Evolutionary conservation across 2,888 invertebrate genomes (phyloP).

Genomic region (Hypena proboscidalis): DNA sequence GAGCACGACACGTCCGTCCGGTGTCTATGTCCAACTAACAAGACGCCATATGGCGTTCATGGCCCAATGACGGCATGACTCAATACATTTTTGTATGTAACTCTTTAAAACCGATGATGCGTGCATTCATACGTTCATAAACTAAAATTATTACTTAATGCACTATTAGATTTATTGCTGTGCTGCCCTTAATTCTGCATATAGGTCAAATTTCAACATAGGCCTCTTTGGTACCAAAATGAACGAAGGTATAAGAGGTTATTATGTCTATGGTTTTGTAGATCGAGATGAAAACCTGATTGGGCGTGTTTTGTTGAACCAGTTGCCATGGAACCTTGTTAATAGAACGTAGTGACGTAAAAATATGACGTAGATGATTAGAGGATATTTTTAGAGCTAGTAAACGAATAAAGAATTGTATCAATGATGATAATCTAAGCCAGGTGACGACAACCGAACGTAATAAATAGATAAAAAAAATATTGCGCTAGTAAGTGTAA

Average conservation of each 20-base stretch:
- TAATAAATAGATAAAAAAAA: too few relatives aligned
- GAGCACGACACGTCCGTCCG: constrained; percentile 57
- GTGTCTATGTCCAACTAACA: constrained; percentile 61
- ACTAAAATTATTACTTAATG: constrained; percentile 42
- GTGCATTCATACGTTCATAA: constrained; percentile 43
- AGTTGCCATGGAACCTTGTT: constrained; percentile 1
- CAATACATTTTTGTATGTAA: constrained; percentile 56
- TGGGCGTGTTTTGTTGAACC: constrained; percentile 9
- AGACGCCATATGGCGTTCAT: constrained; percentile 72
- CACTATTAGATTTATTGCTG: constrained; percentile 38
- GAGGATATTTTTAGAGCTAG: too few relatives aligned
- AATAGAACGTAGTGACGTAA: constrained; percentile 4
- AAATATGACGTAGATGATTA: background rate
- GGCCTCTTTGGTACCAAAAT: constrained; percentile 6
- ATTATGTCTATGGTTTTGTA: constrained; percentile 2
- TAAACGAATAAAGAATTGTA: too few relatives aligned
- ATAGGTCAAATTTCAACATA: constrained; percentile 27
- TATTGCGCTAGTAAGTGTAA: too few relatives aligned
- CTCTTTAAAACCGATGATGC: constrained; percentile 53
- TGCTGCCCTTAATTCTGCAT: constrained; percentile 32
- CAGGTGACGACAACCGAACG: too few relatives aligned
- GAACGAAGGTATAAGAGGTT: too few relatives aligned
- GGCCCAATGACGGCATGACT: constrained; percentile 69
- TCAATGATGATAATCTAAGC: too few relatives aligned
- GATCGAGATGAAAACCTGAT: constrained; percentile 2